Conservation (phyloP, 2,797 vertebrate genomes). For the Pseudochirops cupreus region DNA sequence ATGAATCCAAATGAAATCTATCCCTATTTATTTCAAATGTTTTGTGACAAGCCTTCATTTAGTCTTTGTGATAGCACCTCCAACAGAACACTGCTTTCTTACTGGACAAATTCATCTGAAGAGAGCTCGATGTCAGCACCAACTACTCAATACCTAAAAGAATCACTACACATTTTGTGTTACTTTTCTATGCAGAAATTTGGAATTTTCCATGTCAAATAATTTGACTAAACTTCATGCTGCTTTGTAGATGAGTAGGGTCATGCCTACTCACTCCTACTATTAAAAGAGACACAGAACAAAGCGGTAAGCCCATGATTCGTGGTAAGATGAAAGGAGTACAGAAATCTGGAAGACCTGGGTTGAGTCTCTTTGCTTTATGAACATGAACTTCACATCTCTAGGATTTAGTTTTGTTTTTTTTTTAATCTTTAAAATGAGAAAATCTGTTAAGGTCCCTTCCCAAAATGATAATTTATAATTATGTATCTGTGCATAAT, state of each 20-base stretch:
- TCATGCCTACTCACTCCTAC: neutral
- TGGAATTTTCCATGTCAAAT: neutral
- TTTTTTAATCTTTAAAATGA: neutral
- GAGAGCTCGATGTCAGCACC: neutral
- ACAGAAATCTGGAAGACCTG: neutral
- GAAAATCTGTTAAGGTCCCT: neutral
- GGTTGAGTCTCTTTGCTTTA: neutral
- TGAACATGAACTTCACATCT: neutral
- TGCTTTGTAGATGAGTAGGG: neutral
- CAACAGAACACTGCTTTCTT: neutral
- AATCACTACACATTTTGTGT: neutral
- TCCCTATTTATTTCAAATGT: slow-evolving; percentile 15
- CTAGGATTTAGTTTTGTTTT: neutral
- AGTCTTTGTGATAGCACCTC: neutral
- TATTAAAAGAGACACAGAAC: neutral
- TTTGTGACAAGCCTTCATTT: neutral
- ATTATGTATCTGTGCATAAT: neutral
- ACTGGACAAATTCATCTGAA: neutral
- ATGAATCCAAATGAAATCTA: slow-evolving; percentile 28
- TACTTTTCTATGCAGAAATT: neutral
- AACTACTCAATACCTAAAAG: neutral
- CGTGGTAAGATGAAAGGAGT: neutral
- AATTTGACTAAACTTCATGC: neutral
- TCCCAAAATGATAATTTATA: neutral
- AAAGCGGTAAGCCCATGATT: neutral